Conservation (phyloP, 2,888 invertebrate genomes). For the Dorcus hopei region DNA sequence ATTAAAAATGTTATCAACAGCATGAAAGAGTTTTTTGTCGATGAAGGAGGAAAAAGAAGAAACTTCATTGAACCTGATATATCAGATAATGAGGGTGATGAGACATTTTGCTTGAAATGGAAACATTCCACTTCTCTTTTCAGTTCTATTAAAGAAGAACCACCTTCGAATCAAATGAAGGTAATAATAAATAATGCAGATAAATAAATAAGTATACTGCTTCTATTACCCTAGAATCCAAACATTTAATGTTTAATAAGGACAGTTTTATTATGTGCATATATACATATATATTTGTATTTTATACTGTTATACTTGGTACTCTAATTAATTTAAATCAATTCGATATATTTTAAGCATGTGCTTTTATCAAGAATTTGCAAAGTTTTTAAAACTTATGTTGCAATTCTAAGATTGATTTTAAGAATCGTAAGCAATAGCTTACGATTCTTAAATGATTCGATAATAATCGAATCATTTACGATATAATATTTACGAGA, state of each 20-base stretch:
- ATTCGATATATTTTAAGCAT: no score
- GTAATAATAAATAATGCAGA: no score
- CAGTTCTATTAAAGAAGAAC: conserved; percentile 12
- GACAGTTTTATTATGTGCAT: not conserved
- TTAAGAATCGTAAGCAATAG: no score
- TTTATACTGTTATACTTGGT: not conserved
- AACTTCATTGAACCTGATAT: conserved; percentile 36
- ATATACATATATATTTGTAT: not conserved
- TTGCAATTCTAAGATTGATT: no score
- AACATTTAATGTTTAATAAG: no score
- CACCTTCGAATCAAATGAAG: conserved; percentile 14
- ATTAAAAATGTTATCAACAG: conserved; percentile 26
- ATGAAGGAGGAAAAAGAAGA: conserved; percentile 17
- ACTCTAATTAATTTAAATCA: not conserved
- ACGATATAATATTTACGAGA: no score
- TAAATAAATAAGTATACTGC: no score
- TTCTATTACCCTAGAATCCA: no score
- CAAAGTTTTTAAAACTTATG: no score
- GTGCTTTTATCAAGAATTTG: no score
- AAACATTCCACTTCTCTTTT: conserved; percentile 1
- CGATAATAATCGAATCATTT: no score
- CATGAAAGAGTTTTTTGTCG: conserved; percentile 20
- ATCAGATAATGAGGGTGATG: conserved; percentile 28
- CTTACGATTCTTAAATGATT: no score
- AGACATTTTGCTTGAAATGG: conserved; percentile 5